Conservation (phyloP, 1,140 invertebrate species). For the Polypedilum vanderplanki region DNA sequence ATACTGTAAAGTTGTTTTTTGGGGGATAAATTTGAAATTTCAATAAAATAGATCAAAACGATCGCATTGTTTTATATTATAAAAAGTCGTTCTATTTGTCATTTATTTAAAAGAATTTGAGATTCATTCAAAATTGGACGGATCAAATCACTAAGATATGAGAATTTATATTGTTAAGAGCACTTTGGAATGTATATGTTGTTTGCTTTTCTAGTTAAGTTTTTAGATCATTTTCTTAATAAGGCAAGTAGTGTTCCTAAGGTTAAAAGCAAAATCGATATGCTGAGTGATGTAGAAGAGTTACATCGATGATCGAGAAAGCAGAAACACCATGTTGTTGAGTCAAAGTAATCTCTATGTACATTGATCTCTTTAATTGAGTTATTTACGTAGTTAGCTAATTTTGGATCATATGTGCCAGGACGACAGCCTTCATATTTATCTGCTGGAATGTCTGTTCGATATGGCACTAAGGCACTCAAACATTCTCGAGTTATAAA, state of each 20-base stretch:
- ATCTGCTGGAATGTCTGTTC: constrained; percentile 86
- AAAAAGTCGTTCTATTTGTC: no score
- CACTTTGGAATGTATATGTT: not conserved
- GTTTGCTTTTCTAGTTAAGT: not conserved
- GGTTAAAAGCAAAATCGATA: constrained; percentile 33
- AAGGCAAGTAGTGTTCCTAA: not conserved
- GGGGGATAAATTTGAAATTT: no score
- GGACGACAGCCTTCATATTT: constrained; percentile 81
- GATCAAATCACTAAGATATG: no score
- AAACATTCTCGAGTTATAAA: constrained; percentile 80
- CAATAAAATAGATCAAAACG: no score
- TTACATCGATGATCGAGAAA: constrained; percentile 88
- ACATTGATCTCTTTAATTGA: constrained; percentile 78
- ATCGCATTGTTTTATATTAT: no score
- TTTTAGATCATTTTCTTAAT: constrained; percentile 2
- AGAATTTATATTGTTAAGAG: not conserved
- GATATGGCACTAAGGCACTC: constrained; percentile 64
- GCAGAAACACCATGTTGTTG: constrained; percentile 84
- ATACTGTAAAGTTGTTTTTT: no score
- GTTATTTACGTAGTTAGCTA: constrained; percentile 84
- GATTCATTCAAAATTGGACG: no score
- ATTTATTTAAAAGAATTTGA: no score
- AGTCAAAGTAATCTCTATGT: constrained; percentile 73
- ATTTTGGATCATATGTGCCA: constrained; percentile 66
- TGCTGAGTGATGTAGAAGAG: constrained; percentile 37